Evolutionary conservation across 2,888 invertebrate genomes (phyloP).

Genomic region (Octonoba sinensis): DNA sequence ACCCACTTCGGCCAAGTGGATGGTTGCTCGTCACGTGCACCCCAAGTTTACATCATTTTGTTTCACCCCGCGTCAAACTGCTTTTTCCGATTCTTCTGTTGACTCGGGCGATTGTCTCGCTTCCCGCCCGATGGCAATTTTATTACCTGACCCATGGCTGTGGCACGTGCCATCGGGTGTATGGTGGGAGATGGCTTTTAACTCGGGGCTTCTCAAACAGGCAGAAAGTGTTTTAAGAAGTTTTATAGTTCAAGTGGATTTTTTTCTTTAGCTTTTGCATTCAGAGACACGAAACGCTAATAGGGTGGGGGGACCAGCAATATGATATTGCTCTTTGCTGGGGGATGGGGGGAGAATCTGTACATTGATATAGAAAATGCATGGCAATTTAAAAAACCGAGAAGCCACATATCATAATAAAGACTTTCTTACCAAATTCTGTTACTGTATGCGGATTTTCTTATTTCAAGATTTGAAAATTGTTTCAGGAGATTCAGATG

Average conservation of each 20-base stretch:
- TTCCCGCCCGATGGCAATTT: slow-evolving; percentile 8
- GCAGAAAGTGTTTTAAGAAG: slow-evolving; percentile 11
- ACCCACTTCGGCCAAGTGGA: slow-evolving; percentile 7
- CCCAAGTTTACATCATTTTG: slow-evolving; percentile 55
- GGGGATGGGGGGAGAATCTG: too few species aligned
- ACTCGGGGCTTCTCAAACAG: slow-evolving; percentile 1
- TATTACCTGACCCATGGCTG: slow-evolving; percentile 10
- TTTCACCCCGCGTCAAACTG: slow-evolving; percentile 28
- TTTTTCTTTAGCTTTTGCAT: neutral
- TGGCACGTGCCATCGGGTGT: slow-evolving; percentile 5
- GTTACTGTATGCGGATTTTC: too few species aligned
- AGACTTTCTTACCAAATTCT: too few species aligned
- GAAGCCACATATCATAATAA: too few species aligned
- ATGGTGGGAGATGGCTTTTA: neutral
- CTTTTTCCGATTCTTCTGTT: slow-evolving; percentile 37
- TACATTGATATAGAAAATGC: too few species aligned
- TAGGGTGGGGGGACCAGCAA: neutral
- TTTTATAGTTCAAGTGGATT: slow-evolving; percentile 2
- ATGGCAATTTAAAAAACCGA: too few species aligned
- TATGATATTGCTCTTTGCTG: neutral
- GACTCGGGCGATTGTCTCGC: slow-evolving; percentile 21
- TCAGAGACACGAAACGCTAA: slow-evolving; percentile 12
- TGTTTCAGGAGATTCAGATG: too few species aligned
- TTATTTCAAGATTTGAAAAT: too few species aligned
- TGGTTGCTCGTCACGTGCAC: slow-evolving; percentile 36